Evolutionary conservation across 2,888 invertebrate genomes (phyloP).

Genomic region (Patella depressa): DNA sequence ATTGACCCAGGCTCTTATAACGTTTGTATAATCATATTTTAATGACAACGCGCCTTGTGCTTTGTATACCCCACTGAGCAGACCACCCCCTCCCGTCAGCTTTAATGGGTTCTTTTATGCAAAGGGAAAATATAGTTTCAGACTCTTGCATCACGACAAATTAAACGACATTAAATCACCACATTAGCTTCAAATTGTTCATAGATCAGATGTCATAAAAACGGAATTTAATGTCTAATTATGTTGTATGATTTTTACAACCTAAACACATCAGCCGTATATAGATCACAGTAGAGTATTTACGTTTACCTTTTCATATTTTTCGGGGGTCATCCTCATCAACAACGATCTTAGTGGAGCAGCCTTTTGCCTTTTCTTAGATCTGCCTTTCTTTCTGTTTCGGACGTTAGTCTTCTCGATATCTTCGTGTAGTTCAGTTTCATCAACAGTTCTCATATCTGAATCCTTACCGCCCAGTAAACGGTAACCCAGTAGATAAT

Average conservation of each 20-base stretch:
- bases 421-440: constrained; percentile 22
- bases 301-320: constrained; percentile 57
- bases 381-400: constrained; percentile 49
- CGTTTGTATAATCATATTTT: not conserved
- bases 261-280: too few relatives aligned
- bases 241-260: too few relatives aligned
- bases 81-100: not conserved
- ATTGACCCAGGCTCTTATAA: not conserved
- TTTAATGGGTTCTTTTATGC: too few relatives aligned
- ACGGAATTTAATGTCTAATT: too few relatives aligned
- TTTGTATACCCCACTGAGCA: not conserved
- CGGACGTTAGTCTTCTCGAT: constrained; percentile 25
- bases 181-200: too few relatives aligned
- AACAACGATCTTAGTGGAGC: constrained; percentile 57
- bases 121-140: too few relatives aligned
- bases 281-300: not conserved
- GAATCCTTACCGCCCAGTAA: constrained; percentile 57
- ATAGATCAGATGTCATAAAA: too few relatives aligned
- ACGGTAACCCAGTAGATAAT: constrained; percentile 67
- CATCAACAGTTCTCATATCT: constrained; percentile 36
- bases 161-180: too few relatives aligned
- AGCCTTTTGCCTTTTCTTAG: constrained; percentile 43
- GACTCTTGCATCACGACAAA: too few relatives aligned
- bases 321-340: constrained; percentile 54
- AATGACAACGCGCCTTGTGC: not conserved